These are phyloP conservation scores for Tiliacea citrago DNA, from an alignment of 2,888 invertebrate species.

Conservation along the genomic window DNA sequence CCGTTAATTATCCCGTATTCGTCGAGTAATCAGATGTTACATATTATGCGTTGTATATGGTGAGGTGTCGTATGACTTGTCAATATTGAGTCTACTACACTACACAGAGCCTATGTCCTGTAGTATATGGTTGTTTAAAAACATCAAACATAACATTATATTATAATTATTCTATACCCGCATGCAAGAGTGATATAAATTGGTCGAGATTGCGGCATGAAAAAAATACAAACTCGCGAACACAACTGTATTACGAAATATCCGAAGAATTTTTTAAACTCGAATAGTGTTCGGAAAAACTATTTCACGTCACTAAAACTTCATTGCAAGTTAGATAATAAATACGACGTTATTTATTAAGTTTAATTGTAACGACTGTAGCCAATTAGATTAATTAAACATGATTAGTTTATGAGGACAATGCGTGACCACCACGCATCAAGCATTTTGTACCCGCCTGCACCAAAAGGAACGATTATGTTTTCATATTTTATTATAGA, in stretches of 20 bases:
- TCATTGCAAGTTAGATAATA: not conserved
- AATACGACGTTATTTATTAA: constrained; percentile 11
- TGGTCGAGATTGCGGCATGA: constrained; percentile 9
- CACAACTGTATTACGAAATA: not conserved
- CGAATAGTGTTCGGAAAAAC: not conserved
- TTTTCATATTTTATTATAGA: not conserved
- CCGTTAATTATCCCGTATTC: constrained; percentile 43
- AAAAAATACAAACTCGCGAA: constrained; percentile 1
- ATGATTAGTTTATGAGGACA: constrained; percentile 47
- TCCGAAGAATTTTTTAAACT: not conserved
- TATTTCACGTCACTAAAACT: not conserved
- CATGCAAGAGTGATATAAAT: constrained; percentile 8
- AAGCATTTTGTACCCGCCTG: not conserved
- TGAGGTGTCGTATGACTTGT: constrained; percentile 16
- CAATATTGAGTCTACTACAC: constrained; percentile 3
- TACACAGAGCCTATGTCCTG: not conserved
- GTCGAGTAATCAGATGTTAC: constrained; percentile 33
- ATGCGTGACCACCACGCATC: not conserved
- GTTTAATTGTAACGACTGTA: constrained; percentile 14
- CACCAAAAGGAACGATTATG: not conserved
- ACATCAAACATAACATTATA: not conserved
- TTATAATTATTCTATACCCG: not conserved
- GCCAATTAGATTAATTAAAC: constrained; percentile 47
- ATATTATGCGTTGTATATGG: constrained; percentile 7
- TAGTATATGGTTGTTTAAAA: not conserved